phyloP scores from a whole-genome alignment of 1,140 invertebrate species.

The Tetramorium simillimum region DNA sequence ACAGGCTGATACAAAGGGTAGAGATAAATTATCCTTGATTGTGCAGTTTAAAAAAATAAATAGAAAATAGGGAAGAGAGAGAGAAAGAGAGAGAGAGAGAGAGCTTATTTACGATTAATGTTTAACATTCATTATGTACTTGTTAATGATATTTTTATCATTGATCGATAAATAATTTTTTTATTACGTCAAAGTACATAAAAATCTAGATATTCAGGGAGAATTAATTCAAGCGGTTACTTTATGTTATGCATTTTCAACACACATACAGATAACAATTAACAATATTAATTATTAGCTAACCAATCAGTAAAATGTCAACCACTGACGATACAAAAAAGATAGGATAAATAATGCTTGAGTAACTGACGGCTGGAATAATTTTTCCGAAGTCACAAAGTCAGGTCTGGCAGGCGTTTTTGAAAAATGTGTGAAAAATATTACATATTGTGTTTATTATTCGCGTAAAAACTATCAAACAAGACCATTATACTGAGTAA shows the following conservation, averaged over 20 bases:
- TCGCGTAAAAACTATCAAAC: constrained; percentile 4
- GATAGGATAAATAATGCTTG: constrained; percentile 35
- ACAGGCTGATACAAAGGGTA: constrained; percentile 32
- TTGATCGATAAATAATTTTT: not conserved
- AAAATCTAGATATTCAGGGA: not conserved
- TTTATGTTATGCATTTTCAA: not conserved
- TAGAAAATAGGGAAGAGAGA: not conserved
- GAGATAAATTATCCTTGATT: constrained; percentile 46
- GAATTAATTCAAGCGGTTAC: not conserved
- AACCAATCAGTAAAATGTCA: constrained; percentile 18
- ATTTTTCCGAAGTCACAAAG: constrained; percentile 36
- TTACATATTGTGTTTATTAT: not conserved
- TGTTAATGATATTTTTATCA: not conserved
- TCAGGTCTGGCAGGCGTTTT: not conserved
- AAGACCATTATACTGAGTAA: not conserved
- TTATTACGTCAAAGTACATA: not conserved
- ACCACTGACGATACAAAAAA: not conserved
- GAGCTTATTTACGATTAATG: not conserved
- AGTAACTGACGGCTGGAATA: constrained; percentile 26
- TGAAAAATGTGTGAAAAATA: not conserved
- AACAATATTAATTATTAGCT: constrained; percentile 9
- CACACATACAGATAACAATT: not conserved
- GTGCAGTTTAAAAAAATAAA: constrained; percentile 49
- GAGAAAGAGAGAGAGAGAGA: not conserved
- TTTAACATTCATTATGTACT: not conserved